Evolutionary conservation across 2,888 invertebrate species (phyloP), one percentile per base, ranked within the genome.

Genomic region (Mesorhabditis belari): DNA sequence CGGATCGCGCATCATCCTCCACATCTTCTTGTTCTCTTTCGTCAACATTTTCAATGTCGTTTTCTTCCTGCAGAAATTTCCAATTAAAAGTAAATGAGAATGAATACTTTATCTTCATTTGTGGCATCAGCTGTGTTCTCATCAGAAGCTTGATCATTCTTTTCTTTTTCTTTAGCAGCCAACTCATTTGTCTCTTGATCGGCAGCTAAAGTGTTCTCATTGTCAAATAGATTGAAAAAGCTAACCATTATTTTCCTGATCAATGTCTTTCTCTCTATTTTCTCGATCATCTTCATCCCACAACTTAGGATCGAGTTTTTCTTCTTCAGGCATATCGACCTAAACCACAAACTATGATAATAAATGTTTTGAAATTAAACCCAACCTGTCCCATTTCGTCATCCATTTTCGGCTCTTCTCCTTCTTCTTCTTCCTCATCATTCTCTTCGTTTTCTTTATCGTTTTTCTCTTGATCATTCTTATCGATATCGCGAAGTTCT

Each of bases 231-330:
- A n/a, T n/a, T 19, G 21, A 12, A 12, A 51, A 9, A 51, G 28
- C 9, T n/a, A 19, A 61, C 63, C 64, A 3, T 55, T 49, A 27
- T 71, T 62, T 28, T 71, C 66, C 58, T 71, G 67, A 35, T 71
- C 90, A 87, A 89, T 89, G 67, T 90, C 88, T 27, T 88, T 87
- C 61, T 80, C 79, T 9, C 76, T 72, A 49, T 74, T 72, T 77
- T 78, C 51, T 66, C 44, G 49, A 25, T 64, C 60, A 66, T 89
- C 91, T 0, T 90, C 90, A 62, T 96, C 92, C 24, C 94, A 96
- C 91, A 96, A 93, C 85, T 95, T 89, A 81, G 95, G 93, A 70
- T 95, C 93, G 3, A 89, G 85, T 71, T 95, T 90, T 23, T 90
- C 88, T 65, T 89, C 86, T 27, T 88, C 87, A 17, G 88, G 86